Conservation (phyloP, 2,797 vertebrate genomes). For the Oreochromis grahami region DNA sequence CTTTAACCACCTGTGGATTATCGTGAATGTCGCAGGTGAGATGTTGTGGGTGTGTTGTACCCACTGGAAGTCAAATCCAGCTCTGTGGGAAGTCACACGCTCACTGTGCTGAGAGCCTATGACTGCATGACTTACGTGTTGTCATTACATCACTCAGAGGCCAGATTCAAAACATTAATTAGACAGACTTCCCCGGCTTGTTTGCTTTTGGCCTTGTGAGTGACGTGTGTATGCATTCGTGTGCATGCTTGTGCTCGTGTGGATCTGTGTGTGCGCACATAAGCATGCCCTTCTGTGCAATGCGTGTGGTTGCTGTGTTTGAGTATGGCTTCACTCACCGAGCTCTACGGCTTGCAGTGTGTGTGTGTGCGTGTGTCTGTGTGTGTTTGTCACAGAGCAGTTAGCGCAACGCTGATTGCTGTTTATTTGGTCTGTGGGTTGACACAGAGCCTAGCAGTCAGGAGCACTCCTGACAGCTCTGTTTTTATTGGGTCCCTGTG, state of each 20-base stretch:
- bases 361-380: constrained; percentile 19
- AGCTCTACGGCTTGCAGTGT: background rate
- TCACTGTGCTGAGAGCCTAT: constrained; percentile 3
- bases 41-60: background rate
- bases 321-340: constrained; percentile 19
- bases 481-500: constrained; percentile 71
- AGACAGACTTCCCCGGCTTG: constrained; percentile 58
- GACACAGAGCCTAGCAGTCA: constrained; percentile 65
- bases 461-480: constrained; percentile 65
- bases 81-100: constrained; percentile 44
- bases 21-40: background rate
- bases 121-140: constrained; percentile 43
- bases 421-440: constrained; percentile 77
- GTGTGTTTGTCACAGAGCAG: constrained; percentile 58
- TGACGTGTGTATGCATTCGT: constrained; percentile 57
- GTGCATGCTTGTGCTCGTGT: constrained; percentile 40
- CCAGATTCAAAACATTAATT: constrained; percentile 67
- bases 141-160: constrained; percentile 61
- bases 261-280: constrained; percentile 16
- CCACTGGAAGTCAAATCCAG: constrained; percentile 2
- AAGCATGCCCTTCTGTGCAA: background rate
- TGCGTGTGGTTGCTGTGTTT: constrained; percentile 29
- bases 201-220: constrained; percentile 64
- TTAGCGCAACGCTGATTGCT: constrained; percentile 73
- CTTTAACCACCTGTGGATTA: background rate